Conservation (phyloP, 1,140 invertebrate genomes). For the Drosophila prosaltans region DNA sequence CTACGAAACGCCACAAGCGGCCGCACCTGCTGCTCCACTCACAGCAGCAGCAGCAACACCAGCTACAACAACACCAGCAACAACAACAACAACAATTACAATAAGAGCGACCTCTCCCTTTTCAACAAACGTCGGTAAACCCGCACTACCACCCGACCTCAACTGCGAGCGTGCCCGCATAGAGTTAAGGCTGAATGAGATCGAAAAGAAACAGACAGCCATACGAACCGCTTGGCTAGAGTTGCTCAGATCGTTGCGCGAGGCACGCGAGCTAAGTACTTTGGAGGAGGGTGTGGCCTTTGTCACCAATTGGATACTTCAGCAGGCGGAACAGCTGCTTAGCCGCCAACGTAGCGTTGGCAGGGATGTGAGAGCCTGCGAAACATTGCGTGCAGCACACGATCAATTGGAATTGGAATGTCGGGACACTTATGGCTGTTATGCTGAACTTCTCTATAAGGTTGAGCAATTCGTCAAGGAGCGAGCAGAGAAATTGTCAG, state of each 20-base stretch:
- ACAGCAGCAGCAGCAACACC: slow-evolving; percentile 7
- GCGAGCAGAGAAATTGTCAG: slow-evolving; percentile 71
- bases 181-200: slow-evolving; percentile 85
- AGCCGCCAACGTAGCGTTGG: slow-evolving; percentile 89
- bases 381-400: slow-evolving; percentile 88
- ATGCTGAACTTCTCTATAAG: slow-evolving; percentile 89
- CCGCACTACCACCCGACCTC: slow-evolving; percentile 85
- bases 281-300: slow-evolving; percentile 87
- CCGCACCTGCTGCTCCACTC: slow-evolving; percentile 52
- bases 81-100: slow-evolving; percentile 9
- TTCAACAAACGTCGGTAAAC: slow-evolving; percentile 28
- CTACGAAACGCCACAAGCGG: slow-evolving; percentile 60
- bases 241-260: slow-evolving; percentile 85
- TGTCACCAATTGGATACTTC: slow-evolving; percentile 91
- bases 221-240: slow-evolving; percentile 86
- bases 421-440: slow-evolving; percentile 89
- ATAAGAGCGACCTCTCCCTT: neutral
- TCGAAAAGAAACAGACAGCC: slow-evolving; percentile 86
- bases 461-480: slow-evolving; percentile 85
- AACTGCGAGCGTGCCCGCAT: slow-evolving; percentile 86
- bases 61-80: slow-evolving; percentile 15
- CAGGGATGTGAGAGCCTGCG: slow-evolving; percentile 88
- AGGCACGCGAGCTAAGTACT: slow-evolving; percentile 85
- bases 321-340: slow-evolving; percentile 88
- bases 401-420: slow-evolving; percentile 91